Evolutionary conservation across 2,797 vertebrate species (phyloP).

Genomic region (Pangasius djambal): DNA sequence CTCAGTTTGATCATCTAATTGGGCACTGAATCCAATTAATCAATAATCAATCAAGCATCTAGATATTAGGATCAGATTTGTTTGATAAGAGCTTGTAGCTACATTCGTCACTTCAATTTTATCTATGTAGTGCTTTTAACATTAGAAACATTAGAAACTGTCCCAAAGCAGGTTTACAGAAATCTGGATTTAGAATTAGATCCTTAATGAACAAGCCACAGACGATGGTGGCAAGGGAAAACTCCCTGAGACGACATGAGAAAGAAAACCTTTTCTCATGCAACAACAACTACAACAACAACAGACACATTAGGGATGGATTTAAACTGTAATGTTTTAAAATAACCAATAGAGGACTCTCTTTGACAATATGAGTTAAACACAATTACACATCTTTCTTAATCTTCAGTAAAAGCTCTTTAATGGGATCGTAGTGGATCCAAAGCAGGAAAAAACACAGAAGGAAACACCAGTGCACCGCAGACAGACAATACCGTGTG

Average conservation of each 20-base stretch:
- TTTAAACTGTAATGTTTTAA: slow-evolving; percentile 25
- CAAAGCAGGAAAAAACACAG: not conserved
- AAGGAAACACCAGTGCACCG: not conserved
- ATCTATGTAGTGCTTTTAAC: no score
- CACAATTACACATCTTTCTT: not conserved
- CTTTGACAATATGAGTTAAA: slow-evolving; percentile 11
- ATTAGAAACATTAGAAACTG: no score
- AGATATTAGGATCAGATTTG: not conserved
- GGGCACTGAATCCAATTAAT: not conserved
- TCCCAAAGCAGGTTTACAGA: not conserved
- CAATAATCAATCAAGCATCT: not conserved
- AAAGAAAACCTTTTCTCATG: not conserved
- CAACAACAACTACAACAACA: not conserved
- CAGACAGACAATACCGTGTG: no score
- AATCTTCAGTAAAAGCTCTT: not conserved
- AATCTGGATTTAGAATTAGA: no score
- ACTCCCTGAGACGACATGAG: not conserved
- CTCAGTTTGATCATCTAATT: not conserved
- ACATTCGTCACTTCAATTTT: no score
- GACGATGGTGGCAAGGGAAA: no score
- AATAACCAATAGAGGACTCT: slow-evolving; percentile 43
- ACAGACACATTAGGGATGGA: not conserved
- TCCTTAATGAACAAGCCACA: not conserved
- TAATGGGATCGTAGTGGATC: not conserved
- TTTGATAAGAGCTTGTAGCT: not conserved